Evolutionary conservation across 2,888 invertebrate genomes (phyloP), one percentile per base, ranked within the genome.

Genomic region (Dorcus parallelipipedus): DNA sequence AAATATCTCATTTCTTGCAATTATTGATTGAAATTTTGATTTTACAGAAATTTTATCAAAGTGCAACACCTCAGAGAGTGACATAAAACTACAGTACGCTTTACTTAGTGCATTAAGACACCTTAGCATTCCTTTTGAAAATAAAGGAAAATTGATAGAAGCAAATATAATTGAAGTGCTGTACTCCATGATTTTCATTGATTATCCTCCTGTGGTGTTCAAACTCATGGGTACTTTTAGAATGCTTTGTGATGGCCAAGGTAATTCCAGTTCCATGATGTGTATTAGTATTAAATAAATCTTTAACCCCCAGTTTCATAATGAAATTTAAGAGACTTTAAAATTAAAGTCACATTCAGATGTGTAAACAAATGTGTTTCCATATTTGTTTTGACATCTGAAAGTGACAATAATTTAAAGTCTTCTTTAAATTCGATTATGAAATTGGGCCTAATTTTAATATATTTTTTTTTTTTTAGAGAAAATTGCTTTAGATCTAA

Each of bases 211-310:
- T 26, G 93, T 95, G 1, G 89, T 92, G 4, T 95, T 93, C 72
- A 94, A 94, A 77, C 80, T 95, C 60, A 75, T 95, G 52, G 95
- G 93, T 3, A 91, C 93, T 0, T 79, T 94, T 1, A 82, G 95
- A 56, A 93, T 95, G 88, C 84, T 93, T 42, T 87, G 94, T 1
- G 93, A 93, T 77, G 91, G 91, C 26, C 90, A 91, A 81, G 86
- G 90, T 89, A 69, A 75, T 73, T 20, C 38, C 9, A 52, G 10
- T 40, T 14, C 14, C 14, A 14, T 14, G 14, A 14, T 14, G 14
- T 14, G 14, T 14, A 14, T 14, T 14, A 14, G 23, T 14, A 38
- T 26, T 7, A 10, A 51, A 20, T 42, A 52, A 38, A 38, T 53
- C 9, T 59, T 45, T 1, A 48, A n/a, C n/a, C n/a, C n/a, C n/a